phyloP scores from a whole-genome alignment of 2,113 vertebrate species.

The Plectropomus leopardus region DNA sequence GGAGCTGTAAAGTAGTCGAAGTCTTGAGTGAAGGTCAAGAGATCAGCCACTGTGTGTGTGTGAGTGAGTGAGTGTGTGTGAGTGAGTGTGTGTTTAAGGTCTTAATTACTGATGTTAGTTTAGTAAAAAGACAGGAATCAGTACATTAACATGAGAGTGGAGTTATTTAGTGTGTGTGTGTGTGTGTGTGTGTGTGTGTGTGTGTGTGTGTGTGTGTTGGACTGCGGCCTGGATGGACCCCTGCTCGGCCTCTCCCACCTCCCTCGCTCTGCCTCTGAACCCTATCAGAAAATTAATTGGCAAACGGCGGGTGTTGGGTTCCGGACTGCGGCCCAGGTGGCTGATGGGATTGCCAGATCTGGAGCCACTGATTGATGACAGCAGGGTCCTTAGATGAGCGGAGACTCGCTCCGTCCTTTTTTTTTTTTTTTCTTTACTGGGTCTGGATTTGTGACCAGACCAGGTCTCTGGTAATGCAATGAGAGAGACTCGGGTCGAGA shows the following conservation, averaged over 20 bases:
- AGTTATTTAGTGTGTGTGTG: neutral
- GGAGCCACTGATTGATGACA: conserved; percentile 80
- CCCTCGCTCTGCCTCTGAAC: conserved; percentile 70
- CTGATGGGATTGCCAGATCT: conserved; percentile 86
- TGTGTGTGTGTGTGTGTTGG: conserved; percentile 31
- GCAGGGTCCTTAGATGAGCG: conserved; percentile 73
- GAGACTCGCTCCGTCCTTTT: conserved; percentile 36
- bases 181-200: neutral
- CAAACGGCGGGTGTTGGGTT: conserved; percentile 71
- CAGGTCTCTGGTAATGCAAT: conserved; percentile 74
- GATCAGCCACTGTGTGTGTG: conserved; percentile 31
- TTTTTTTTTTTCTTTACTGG: conserved; percentile 35
- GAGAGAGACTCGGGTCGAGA: conserved; percentile 61
- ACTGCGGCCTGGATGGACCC: conserved; percentile 37
- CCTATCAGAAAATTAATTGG: conserved; percentile 81
- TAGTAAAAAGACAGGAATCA: neutral
- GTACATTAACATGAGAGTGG: conserved; percentile 14
- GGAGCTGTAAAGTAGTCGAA: conserved; percentile 72
- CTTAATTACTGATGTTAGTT: conserved; percentile 40
- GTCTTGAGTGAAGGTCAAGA: conserved; percentile 76
- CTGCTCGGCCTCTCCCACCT: conserved; percentile 35
- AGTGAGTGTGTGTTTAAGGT: conserved; percentile 24
- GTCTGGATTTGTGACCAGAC: conserved; percentile 45
- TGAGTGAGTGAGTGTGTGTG: conserved; percentile 30
- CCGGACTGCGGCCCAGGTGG: conserved; percentile 77